Conservation (phyloP, 2,797 vertebrate genomes). For the Rachycentron canadum region DNA sequence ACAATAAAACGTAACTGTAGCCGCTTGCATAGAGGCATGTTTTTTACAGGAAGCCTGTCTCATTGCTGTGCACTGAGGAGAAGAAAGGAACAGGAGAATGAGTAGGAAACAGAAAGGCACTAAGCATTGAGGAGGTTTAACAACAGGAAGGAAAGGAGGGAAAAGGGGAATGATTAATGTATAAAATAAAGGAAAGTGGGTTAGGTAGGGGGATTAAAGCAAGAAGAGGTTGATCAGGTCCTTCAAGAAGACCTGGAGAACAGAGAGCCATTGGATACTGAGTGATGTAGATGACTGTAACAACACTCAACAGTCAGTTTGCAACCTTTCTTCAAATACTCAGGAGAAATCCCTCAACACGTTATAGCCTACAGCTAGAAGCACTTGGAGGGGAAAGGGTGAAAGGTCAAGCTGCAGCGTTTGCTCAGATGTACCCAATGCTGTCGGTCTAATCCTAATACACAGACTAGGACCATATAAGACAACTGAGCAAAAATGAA, state of each 20-base stretch:
- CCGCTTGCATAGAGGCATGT: neutral
- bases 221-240: neutral
- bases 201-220: slow-evolving; percentile 3
- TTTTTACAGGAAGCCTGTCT: neutral
- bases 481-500: slow-evolving; percentile 31
- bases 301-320: slow-evolving; percentile 27
- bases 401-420: slow-evolving; percentile 48
- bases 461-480: slow-evolving; percentile 27
- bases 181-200: neutral
- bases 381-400: slow-evolving; percentile 20
- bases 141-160: neutral
- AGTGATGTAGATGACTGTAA: slow-evolving; percentile 28
- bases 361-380: slow-evolving; percentile 17
- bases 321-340: slow-evolving; percentile 33
- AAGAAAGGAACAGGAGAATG: slow-evolving; percentile 4
- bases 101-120: neutral
- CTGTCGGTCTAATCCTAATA: slow-evolving; percentile 37
- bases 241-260: slow-evolving; percentile 7
- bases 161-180: slow-evolving; percentile 6
- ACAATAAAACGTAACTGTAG: neutral
- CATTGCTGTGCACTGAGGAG: neutral
- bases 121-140: slow-evolving; percentile 7
- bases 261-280: slow-evolving; percentile 33
- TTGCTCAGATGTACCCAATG: slow-evolving; percentile 27
- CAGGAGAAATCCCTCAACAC: slow-evolving; percentile 22